These are phyloP conservation scores for Eumerus sabulonum DNA, from an alignment of 2,888 invertebrate species.

Conservation along the genomic window DNA sequence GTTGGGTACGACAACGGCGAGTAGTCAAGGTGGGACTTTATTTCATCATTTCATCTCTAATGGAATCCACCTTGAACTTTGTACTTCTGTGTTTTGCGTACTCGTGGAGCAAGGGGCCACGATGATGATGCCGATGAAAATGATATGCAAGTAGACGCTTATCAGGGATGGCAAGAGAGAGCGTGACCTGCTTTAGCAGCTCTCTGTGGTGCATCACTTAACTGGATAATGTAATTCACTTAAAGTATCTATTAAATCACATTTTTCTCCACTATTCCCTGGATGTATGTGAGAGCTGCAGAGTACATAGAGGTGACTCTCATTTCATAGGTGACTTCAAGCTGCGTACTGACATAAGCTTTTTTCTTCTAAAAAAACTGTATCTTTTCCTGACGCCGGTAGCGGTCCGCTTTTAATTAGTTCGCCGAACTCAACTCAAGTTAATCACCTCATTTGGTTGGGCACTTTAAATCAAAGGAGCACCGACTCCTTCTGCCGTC, in stretches of 20 bases:
- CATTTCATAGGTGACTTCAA: too few relatives aligned
- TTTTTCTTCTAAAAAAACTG: too few relatives aligned
- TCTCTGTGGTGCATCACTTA: constrained; percentile 28
- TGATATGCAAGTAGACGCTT: constrained; percentile 1
- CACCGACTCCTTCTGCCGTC: background rate
- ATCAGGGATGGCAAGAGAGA: constrained; percentile 9
- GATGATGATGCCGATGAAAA: background rate
- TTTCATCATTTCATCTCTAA: constrained; percentile 40
- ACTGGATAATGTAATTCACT: constrained; percentile 61
- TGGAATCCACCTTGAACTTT: constrained; percentile 63
- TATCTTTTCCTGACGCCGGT: too few relatives aligned
- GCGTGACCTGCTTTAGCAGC: constrained; percentile 56
- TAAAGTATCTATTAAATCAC: constrained; percentile 50
- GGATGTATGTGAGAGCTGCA: constrained; percentile 18
- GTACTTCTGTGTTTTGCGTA: background rate
- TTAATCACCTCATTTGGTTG: constrained; percentile 54
- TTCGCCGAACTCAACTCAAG: constrained; percentile 2
- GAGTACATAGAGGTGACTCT: background rate
- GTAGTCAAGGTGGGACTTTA: background rate
- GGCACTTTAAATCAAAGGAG: constrained; percentile 49
- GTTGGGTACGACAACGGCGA: background rate
- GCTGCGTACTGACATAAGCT: too few relatives aligned
- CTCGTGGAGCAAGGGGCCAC: too few relatives aligned
- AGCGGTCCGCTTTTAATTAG: too few relatives aligned
- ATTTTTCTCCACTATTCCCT: background rate